Evolutionary conservation across 2,113 vertebrate genomes (phyloP).

Genomic region (Peromyscus polionotus): DNA sequence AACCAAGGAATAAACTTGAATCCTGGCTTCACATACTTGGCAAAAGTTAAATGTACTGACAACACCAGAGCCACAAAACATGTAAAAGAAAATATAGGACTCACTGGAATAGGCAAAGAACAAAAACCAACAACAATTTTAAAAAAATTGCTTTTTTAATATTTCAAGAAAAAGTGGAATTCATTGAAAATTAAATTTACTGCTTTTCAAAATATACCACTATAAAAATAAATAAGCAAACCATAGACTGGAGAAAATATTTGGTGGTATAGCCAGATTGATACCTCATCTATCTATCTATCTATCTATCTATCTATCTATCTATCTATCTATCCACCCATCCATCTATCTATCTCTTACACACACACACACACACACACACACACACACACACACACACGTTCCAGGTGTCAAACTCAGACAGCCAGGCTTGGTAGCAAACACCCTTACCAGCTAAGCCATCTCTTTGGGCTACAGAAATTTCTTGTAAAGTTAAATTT

Average conservation of each 20-base stretch:
- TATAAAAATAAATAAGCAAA: conserved; percentile 30
- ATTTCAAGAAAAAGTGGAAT: not conserved
- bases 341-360: not conserved
- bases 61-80: not conserved
- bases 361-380: not conserved
- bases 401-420: not conserved
- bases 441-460: not conserved
- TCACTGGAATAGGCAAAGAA: not conserved
- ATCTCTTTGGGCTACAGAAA: not conserved
- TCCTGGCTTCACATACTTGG: not conserved
- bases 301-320: not conserved
- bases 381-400: not conserved
- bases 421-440: not conserved
- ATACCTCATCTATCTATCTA: not conserved
- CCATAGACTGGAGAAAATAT: not conserved
- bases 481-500: conserved; percentile 39
- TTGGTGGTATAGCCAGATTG: not conserved
- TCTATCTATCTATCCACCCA: not conserved
- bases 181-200: conserved; percentile 28
- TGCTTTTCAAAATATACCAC: not conserved
- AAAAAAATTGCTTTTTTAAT: not conserved
- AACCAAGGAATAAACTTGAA: conserved; percentile 23
- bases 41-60: not conserved
- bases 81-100: conserved; percentile 22
- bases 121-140: not conserved